Evolutionary conservation across 2,797 vertebrate genomes (phyloP).

Genomic region (Argyrosomus regius): DNA sequence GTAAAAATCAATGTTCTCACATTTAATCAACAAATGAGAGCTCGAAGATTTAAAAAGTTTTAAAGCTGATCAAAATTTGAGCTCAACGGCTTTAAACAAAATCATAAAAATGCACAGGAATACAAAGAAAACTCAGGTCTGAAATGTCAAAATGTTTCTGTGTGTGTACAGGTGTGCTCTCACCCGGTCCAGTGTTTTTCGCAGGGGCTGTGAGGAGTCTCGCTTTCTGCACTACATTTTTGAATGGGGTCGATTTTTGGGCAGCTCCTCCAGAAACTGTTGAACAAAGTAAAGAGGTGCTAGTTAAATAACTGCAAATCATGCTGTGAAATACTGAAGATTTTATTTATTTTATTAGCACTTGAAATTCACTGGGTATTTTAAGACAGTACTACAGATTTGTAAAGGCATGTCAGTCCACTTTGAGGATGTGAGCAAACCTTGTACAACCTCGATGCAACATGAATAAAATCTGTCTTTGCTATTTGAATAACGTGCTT

Average conservation of each 20-base stretch:
- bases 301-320: slow-evolving; percentile 13
- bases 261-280: slow-evolving; percentile 63
- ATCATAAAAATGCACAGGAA: background rate
- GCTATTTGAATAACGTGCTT: background rate
- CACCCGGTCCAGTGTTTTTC: slow-evolving; percentile 70
- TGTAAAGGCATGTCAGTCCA: background rate
- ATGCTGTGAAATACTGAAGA: background rate
- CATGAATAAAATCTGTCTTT: background rate
- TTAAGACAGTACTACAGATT: background rate
- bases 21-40: background rate
- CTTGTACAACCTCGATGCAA: background rate
- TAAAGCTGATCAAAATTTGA: slow-evolving; percentile 6
- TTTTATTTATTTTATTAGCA: background rate
- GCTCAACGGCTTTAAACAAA: background rate
- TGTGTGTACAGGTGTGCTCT: slow-evolving; percentile 15
- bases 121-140: background rate
- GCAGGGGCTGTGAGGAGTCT: slow-evolving; percentile 57
- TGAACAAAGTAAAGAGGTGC: background rate
- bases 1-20: slow-evolving; percentile 4
- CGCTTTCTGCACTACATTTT: slow-evolving; percentile 58
- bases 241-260: slow-evolving; percentile 65
- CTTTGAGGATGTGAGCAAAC: background rate
- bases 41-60: background rate
- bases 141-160: background rate
- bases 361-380: background rate